Evolutionary conservation across 2,797 vertebrate genomes (phyloP), one percentile per base, ranked within the genome.

Genomic region (Syndactyla subalaris): DNA sequence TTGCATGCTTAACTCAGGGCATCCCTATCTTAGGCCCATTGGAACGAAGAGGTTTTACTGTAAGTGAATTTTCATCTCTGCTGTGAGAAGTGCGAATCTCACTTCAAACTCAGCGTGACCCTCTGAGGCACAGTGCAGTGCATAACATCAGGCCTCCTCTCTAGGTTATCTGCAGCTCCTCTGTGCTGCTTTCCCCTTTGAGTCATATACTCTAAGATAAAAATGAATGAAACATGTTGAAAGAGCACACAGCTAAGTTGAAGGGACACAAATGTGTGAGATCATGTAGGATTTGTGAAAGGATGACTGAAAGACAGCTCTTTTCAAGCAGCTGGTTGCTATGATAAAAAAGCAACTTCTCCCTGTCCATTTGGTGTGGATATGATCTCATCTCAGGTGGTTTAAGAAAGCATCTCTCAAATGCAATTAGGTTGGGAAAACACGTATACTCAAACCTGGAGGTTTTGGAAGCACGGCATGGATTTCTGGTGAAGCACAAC

Each of bases 221-320:
- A 96, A 93, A 92, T 29, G 88, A 96, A 88, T 72, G 89, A 89
- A 96, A 94, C 38, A 26, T 45, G 34, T 82, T 97, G 89, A 95
- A 95, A 90, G 70, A 86, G 78, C 81, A 90, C 20, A n/a, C 43
- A 63, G 88, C 73, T 96, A 74, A 96, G 72, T 70, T 57, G 96
- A 97, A 95, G 89, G 77, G 91, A 94, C 95, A 85, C 61, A 93
- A 96, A 94, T 63, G 62, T 88, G 89, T 93, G 94, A 97, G 85
- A 85, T 89, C 92, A 85, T 75, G 79, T 39, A 94, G 66, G 70
- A 92, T 88, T 94, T 96, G 86, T 95, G 77, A 95, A 97, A 95
- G 77, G 74, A 78, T 71, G 73, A 75, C 83, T 87, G 93, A 96
- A 96, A 92, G 72, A 91, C 46, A 96, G 62, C 80, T 79, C 62